Conservation (phyloP, 2,888 invertebrate species). For the Macropis europaea region DNA sequence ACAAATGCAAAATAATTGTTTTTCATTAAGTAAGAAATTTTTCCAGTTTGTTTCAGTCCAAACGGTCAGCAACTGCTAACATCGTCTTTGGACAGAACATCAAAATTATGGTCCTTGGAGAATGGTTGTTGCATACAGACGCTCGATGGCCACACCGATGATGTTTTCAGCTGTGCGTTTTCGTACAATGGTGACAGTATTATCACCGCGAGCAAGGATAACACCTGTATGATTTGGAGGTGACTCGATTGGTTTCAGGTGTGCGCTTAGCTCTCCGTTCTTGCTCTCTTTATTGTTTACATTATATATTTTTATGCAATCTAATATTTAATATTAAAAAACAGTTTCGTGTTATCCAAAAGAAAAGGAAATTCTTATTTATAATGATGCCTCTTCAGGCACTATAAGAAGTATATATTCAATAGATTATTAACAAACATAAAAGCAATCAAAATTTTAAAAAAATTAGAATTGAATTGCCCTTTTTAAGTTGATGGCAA, state of each 20-base stretch:
- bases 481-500: too few relatives aligned
- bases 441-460: too few relatives aligned
- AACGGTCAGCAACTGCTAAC: constrained; percentile 87
- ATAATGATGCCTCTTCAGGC: too few relatives aligned
- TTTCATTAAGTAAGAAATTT: background rate
- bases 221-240: constrained; percentile 90
- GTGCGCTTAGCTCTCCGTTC: constrained; percentile 65
- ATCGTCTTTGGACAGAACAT: constrained; percentile 88
- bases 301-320: constrained; percentile 68
- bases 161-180: constrained; percentile 91
- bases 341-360: too few relatives aligned
- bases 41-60: constrained; percentile 89
- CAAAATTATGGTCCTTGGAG: constrained; percentile 87
- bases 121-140: constrained; percentile 87
- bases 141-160: constrained; percentile 88
- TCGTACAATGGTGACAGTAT: constrained; percentile 90
- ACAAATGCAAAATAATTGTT: too few relatives aligned
- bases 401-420: too few relatives aligned
- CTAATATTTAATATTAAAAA: too few relatives aligned
- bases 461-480: too few relatives aligned
- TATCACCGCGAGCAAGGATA: constrained; percentile 91
- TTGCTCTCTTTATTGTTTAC: constrained; percentile 65
- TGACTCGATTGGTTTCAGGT: constrained; percentile 86
- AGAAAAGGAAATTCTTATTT: too few relatives aligned
- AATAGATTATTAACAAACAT: too few relatives aligned